Conservation (phyloP, 2,113 vertebrate genomes). For the Myanophis thanlyinensis region DNA sequence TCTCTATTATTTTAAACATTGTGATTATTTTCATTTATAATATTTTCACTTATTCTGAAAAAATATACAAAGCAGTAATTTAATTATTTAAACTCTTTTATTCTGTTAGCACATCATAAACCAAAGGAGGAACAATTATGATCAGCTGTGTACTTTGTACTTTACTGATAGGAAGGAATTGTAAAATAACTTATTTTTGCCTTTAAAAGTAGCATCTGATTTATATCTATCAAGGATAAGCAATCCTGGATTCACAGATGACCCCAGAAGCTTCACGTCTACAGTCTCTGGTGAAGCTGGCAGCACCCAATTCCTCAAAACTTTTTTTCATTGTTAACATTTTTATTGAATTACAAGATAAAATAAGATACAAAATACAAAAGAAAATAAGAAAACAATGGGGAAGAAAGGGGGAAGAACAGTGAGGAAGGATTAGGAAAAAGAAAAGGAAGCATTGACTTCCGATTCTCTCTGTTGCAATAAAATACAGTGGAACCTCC, state of each 20-base stretch:
- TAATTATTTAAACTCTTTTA: background rate
- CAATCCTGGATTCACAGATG: background rate
- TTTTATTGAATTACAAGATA: too few species aligned
- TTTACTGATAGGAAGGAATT: background rate
- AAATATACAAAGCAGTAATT: background rate
- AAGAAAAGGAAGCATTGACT: too few species aligned
- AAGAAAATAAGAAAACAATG: too few species aligned
- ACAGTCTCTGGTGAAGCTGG: background rate
- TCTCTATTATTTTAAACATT: background rate
- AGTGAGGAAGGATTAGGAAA: too few species aligned
- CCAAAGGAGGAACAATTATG: background rate
- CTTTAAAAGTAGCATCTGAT: background rate
- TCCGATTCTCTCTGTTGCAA: too few species aligned
- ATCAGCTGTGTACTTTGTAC: background rate
- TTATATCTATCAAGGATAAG: background rate
- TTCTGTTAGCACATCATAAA: background rate
- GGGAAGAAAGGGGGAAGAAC: too few species aligned
- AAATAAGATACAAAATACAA: too few species aligned
- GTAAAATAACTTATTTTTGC: background rate
- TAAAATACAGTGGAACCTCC: too few species aligned
- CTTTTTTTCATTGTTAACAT: background rate
- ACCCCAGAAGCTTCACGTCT: background rate
- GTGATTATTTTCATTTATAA: background rate
- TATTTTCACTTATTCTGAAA: background rate
- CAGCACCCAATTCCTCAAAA: background rate